These are phyloP conservation scores for Philopedon plagiatum DNA, from an alignment of 2,888 invertebrate genomes.

Conservation along the genomic window DNA sequence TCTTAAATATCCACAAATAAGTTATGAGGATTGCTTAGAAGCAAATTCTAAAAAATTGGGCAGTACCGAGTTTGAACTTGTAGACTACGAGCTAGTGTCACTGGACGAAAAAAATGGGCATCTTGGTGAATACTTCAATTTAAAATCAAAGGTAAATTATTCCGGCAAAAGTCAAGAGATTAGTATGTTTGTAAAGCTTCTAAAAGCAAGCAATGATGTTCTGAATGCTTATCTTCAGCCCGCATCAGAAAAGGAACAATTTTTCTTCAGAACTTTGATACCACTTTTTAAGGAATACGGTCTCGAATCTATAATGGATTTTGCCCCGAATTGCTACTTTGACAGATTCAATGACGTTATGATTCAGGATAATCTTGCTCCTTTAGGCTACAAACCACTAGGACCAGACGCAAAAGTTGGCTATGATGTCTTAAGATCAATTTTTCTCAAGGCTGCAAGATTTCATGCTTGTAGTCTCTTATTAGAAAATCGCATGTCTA, in stretches of 20 bases:
- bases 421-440: constrained; percentile 52
- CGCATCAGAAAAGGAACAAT: constrained; percentile 52
- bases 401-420: constrained; percentile 26
- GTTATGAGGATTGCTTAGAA: constrained; percentile 56
- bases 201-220: constrained; percentile 15
- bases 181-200: constrained; percentile 5
- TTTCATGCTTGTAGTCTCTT: constrained; percentile 62
- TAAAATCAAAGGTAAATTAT: constrained; percentile 29
- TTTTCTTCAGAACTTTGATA: constrained; percentile 66
- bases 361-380: constrained; percentile 65
- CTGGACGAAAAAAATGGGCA: constrained; percentile 57
- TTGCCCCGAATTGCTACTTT: constrained; percentile 62
- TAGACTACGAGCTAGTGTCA: constrained; percentile 46
- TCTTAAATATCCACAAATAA: constrained; percentile 43
- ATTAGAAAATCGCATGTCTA: constrained; percentile 54
- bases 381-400: constrained; percentile 36
- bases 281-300: constrained; percentile 60
- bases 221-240: background rate
- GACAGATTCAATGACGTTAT: constrained; percentile 60
- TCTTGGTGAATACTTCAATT: constrained; percentile 58
- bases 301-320: constrained; percentile 53
- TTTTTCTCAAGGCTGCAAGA: constrained; percentile 57
- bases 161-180: background rate
- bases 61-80: constrained; percentile 50
- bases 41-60: constrained; percentile 53